Evolutionary conservation across 2,797 vertebrate species (phyloP), one percentile per base, ranked within the genome.

Genomic region (Gastrophryne carolinensis): DNA sequence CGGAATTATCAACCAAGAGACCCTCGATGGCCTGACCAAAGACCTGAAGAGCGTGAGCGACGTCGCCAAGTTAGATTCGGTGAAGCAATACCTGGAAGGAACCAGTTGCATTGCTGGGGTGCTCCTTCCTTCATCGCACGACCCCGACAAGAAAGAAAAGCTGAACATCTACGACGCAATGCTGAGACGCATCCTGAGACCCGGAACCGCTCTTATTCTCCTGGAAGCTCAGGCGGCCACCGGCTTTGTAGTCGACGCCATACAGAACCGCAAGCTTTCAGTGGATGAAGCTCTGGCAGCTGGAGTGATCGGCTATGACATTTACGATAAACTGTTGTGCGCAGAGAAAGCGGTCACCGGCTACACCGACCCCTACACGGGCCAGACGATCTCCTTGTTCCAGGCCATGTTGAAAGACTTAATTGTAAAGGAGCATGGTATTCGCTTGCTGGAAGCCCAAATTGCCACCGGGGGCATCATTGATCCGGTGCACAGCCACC

Each of bases 161-260:
- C 44, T 91, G 35, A 89, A 84, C 83, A 90, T 93, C 72, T 87
- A 88, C 56, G 82, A 90, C 44, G 91, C 89, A 27, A 87, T 88
- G 75, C 84, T 75, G 82, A 81, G 70, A 26, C 86, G 87, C 0
- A 64, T 90, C 57, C 81, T 93, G 19, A 87, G 87, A 52, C 87
- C 88, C 58, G 86, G 89, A n/a, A 92, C 90, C 54, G 88, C 89
- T 2, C 80, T 90, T n/a, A 87, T 83, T 72, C 89, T 92, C 27
- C 86, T 93, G 30, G 91, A 93, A 82, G 91, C 91, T 29, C 91
- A 93, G 81, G 91, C 91, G 26, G 91, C 91, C 32, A 92, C 91
- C 60, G 91, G 91, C 1, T 93, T 89, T 72, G 82, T 93, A 54
- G 79, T 89, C 76, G 90, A 93, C 75, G 87, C 88, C 21, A 9